Base-by-base conservation (phyloP, 2,888 invertebrate genomes). In the Branchipolynoe longqiensis region DNA sequence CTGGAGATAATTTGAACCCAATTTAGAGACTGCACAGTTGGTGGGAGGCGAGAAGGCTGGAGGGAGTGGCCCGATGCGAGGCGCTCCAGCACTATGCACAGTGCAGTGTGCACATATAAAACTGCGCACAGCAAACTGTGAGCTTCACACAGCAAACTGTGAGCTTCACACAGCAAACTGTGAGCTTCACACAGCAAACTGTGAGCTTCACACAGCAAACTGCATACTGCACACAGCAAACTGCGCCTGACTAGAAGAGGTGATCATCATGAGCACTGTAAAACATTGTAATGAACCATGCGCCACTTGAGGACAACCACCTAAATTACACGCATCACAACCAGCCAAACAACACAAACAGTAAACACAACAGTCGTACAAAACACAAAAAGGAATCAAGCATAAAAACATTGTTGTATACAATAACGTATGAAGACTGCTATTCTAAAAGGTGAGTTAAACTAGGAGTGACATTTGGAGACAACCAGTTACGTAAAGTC, bases 371-470 rank as follows among this genome's bases (percentile, higher is more conserved):
- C 69, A 69, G 36, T 38, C 22, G 18, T 36, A 33, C 6, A 22
- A 36, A 69, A 69, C 12, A n/a, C 18, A 69, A 69, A 38, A 38
- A 69, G 18, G 36, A 38, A 69, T 69, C 69, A 69, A 69, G 69
- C 69, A 36, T 69, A 69, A 28, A 25, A 69, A 69, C 12, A 69
- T 69, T 33, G 62, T 62, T 62, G 31, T 62, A 62, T 62, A 62
- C 31, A 62, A 14, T 56, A 62, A 62, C 14, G 62, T 62, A 62
- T 25, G 25, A 62, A 62, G n/a, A 28, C 8, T 18, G 31, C 62
- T 62, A 62, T 25, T 62, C 62, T 62, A 62, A 31, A 62, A n/a
- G 18, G 62, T 62, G 31, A 62, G 62, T 62, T 31, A 14, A 31
- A 62, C 62, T 62, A 28, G 62, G n/a, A 12, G 62, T 31, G 62